Base-by-base conservation (phyloP, 2,113 vertebrate species). In the Oostethus manadensis region DNA sequence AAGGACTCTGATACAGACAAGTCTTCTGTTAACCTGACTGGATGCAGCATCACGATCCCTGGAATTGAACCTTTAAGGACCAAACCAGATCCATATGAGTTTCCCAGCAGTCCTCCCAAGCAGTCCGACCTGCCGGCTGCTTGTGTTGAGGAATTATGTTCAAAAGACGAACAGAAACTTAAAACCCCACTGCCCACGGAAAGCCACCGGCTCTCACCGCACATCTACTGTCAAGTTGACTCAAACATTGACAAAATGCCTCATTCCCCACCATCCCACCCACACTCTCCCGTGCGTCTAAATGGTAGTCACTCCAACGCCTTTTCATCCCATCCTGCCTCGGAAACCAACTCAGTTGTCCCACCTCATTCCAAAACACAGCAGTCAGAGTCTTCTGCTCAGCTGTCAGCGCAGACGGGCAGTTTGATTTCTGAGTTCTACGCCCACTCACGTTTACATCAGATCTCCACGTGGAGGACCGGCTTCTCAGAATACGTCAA, bases 401-500 rank as follows among this genome's bases (percentile, higher is more conserved):
- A 92, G 73, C 86, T 84, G 74, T 84, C 89, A 66, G 92, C 92
- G n/a, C 77, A 80, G 70, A 84, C 84, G 0, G 87, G 88, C 62
- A 89, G 58, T 73, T 90, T 95, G 81, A 98, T 99, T 83, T 96
- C 96, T 1, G 92, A 96, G 77, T 99, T 89, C 76, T 99, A 98
- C 84, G 94, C 96, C 15, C 95, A 0, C 77, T 99, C 97, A 56
- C 92, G 97, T 76, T 86, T 97, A 62, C 97, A 99, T 84, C 96
- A 99, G 86, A 99, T 99, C 86, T 91, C 97, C 73, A 95, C 90
- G 0, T 99, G 96, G 97, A 93, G 95, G 81, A 91, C 82, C 48
- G 92, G 94, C 84, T 88, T 99, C 73, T 95, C 95, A 6, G 96
- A 98, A 61, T 98, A 95, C 79, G 93, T 99, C 76, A 97, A 90